Conservation (phyloP, 2,888 invertebrate genomes). For the Chalcis sispes region DNA sequence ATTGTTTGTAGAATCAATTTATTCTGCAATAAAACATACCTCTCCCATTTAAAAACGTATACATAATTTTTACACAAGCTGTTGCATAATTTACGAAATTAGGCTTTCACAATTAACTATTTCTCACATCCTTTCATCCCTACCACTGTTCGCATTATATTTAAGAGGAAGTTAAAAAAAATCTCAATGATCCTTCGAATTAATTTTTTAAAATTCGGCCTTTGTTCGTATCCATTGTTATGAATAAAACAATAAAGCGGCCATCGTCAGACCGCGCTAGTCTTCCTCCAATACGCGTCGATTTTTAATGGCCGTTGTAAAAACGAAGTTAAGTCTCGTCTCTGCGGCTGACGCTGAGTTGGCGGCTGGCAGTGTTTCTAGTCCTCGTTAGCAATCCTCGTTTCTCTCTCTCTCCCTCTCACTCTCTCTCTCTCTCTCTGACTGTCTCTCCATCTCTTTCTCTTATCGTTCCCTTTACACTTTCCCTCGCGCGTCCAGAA, state of each 20-base stretch:
- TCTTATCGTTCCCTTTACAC: too few species aligned
- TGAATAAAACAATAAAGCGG: slow-evolving; percentile 44
- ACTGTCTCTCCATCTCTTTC: too few species aligned
- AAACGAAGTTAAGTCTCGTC: slow-evolving; percentile 50
- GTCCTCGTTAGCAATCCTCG: slow-evolving; percentile 66
- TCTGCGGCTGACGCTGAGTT: slow-evolving; percentile 70
- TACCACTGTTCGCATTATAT: too few species aligned
- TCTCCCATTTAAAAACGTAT: neutral
- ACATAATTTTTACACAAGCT: too few species aligned
- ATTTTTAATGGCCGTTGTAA: slow-evolving; percentile 47
- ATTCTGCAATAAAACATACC: neutral
- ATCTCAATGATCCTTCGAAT: neutral
- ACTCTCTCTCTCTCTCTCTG: too few species aligned
- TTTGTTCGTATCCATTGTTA: slow-evolving; percentile 8
- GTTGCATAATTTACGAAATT: too few species aligned
- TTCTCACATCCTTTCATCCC: neutral
- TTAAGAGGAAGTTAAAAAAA: too few species aligned
- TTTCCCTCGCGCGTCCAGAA: slow-evolving; percentile 49
- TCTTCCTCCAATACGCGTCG: slow-evolving; percentile 6
- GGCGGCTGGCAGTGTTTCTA: slow-evolving; percentile 65
- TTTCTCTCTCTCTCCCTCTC: slow-evolving; percentile 43
- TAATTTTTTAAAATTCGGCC: neutral
- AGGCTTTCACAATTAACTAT: too few species aligned
- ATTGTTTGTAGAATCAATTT: too few species aligned
- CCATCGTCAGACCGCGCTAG: slow-evolving; percentile 13